Evolutionary conservation across 2,888 invertebrate genomes (phyloP).

Genomic region (Philaethria dido): DNA sequence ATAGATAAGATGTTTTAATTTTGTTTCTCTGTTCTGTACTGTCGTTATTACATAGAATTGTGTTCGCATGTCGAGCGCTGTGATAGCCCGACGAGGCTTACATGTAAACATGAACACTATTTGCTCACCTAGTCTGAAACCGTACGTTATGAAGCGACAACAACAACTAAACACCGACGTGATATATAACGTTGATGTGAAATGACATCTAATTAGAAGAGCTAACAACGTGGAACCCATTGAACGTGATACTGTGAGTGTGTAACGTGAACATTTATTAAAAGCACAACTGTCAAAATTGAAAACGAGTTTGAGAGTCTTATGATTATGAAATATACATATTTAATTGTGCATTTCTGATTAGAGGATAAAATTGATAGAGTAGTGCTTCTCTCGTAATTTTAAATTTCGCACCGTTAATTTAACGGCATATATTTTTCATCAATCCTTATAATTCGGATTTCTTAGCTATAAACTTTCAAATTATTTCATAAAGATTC

Average conservation of each 20-base stretch:
- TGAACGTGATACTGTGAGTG: constrained; percentile 26
- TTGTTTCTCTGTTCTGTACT: constrained; percentile 20
- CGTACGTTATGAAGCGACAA: constrained; percentile 73
- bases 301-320: constrained; percentile 33
- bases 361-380: constrained; percentile 37
- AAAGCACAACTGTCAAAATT: constrained; percentile 37
- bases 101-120: constrained; percentile 64
- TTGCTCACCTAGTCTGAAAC: constrained; percentile 68
- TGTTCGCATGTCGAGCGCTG: constrained; percentile 56
- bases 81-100: constrained; percentile 54
- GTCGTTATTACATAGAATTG: constrained; percentile 57
- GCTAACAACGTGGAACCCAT: constrained; percentile 32
- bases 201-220: constrained; percentile 55
- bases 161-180: constrained; percentile 79
- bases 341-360: constrained; percentile 43
- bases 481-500: constrained; percentile 40
- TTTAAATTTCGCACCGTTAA: constrained; percentile 26
- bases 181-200: constrained; percentile 54
- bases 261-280: constrained; percentile 37
- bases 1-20: background rate
- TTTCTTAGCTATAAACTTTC: constrained; percentile 37
- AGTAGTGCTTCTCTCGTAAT: constrained; percentile 36
- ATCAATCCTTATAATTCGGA: constrained; percentile 28
- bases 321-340: constrained; percentile 37
- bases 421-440: constrained; percentile 14